A percentile compares a stretch with the other conserved stretches of the same genome.
Evolutionary conservation across 2,888 invertebrate genomes (phyloP).

Genomic region (Eupeodes latifasciatus): DNA sequence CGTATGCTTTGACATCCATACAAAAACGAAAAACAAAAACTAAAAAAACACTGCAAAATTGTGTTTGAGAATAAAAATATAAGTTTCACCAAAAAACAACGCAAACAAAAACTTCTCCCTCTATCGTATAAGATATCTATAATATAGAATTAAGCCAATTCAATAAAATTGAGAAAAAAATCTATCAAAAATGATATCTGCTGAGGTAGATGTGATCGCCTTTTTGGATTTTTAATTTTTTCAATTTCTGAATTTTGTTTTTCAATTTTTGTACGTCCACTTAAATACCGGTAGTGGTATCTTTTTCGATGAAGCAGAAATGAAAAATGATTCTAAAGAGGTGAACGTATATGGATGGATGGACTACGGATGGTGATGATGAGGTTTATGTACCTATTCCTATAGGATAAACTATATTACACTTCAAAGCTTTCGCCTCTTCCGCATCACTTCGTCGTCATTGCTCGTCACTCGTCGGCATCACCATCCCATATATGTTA

Average conservation of each 20-base stretch:
- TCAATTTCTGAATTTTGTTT: not conserved
- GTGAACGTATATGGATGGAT: conserved; percentile 8
- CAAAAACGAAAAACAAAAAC: conserved; percentile 56
- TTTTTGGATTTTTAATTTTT: conserved; percentile 42
- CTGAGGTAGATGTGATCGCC: conserved; percentile 72
- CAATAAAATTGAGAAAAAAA: conserved; percentile 61
- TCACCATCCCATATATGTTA: conserved; percentile 56
- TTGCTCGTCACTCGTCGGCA: conserved; percentile 18
- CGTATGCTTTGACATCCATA: conserved; percentile 77
- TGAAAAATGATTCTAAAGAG: conserved; percentile 59
- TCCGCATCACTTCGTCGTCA: conserved; percentile 34
- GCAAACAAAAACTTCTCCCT: conserved; percentile 50
- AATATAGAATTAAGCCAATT: conserved; percentile 67
- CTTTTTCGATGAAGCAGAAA: conserved; percentile 10
- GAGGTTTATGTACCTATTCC: not conserved
- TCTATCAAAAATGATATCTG: conserved; percentile 66
- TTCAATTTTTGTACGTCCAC: not conserved
- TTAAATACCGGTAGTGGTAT: too few species aligned
- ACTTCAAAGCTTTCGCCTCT: not conserved
- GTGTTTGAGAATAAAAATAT: conserved; percentile 49
- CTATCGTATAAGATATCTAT: conserved; percentile 61
- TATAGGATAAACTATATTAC: too few species aligned
- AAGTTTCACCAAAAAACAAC: conserved; percentile 55
- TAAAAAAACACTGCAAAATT: conserved; percentile 52
- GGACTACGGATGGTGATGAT: conserved; percentile 15